phyloP scores from a whole-genome alignment of 2,113 vertebrate species.

The Podilymbus podiceps region DNA sequence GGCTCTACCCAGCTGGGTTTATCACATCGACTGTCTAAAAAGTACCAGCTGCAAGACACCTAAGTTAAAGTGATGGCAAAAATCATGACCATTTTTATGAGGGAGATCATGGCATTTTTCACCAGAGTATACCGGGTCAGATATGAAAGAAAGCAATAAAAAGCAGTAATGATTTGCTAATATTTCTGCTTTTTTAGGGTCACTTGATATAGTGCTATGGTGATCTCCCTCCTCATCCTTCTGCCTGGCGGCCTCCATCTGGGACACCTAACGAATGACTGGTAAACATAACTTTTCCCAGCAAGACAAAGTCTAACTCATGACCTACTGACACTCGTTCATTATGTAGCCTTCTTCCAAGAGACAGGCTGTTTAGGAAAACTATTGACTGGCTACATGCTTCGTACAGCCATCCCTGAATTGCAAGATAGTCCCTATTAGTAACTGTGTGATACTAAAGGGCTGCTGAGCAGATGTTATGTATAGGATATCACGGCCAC shows the following conservation, averaged over 20 bases:
- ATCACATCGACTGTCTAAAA: not conserved
- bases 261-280: constrained; percentile 38
- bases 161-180: not conserved
- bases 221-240: not conserved
- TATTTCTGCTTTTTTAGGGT: not conserved
- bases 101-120: not conserved
- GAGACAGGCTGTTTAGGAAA: constrained; percentile 55
- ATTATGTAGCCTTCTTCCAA: constrained; percentile 26
- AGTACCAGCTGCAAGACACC: not conserved
- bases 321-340: constrained; percentile 54
- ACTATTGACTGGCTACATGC: not conserved
- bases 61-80: not conserved
- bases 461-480: not conserved
- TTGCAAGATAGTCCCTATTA: not conserved
- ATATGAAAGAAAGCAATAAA: not conserved
- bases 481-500: not conserved
- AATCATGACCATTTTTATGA: not conserved
- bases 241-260: not conserved
- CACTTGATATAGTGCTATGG: not conserved
- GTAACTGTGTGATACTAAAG: not conserved
- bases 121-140: not conserved
- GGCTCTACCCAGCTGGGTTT: not conserved
- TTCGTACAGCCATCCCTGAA: not conserved
- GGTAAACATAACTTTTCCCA: constrained; percentile 55
- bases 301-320: constrained; percentile 34